Base-by-base conservation (phyloP, 2,888 invertebrate genomes). In the Conchocele bisecta region DNA sequence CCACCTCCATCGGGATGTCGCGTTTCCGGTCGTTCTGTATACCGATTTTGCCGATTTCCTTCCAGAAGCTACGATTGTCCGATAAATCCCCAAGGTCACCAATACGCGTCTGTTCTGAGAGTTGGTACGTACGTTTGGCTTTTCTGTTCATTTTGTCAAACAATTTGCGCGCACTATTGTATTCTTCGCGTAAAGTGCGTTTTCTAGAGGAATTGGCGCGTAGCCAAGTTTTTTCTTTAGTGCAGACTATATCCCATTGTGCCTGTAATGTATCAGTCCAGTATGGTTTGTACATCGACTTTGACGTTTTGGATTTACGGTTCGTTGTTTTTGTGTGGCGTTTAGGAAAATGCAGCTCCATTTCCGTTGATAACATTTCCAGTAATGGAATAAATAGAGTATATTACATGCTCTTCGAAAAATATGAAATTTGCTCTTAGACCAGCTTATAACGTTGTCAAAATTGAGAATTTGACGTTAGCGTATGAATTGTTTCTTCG, bases 101-200 rank as follows among this genome's bases (percentile, higher is more conserved):
- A 9, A 64, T 11, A 33, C 44, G 17, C 5, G 46, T 29, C 9
- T 64, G 64, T 7, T 42, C 35, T 28, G 15, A 24, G 11, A 26
- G n/a, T 35, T 64, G 64, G 39, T 56, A 64, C 22, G 54, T 41
- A 15, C 64, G 42, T 28, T 64, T 64, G 3, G 35, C 35, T 17
- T 39, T 54, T 7, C 56, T 54, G 17, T 54, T 26, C 5, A 42
- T 20, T 46, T 56, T 64, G 39, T 56, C 64, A 56, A 64, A 64
- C 31, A 2, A 22, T 15, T 46, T 42, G 17, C 56, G 33, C 22
- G 41, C 44, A 20, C 1, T 7, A 33, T 33, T 44, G 24, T 56
- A 64, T 11, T 31, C 26, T 22, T 54, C 28, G 37, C 48, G 44
- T n/a, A 64, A 29, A 35, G 13, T 5, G 2, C 39, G 41, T 29